A percentile compares a stretch with the other conserved stretches of the same genome.
These are phyloP conservation scores for Agelastica alni DNA, from an alignment of 2,888 invertebrate species.

Conservation along the genomic window DNA sequence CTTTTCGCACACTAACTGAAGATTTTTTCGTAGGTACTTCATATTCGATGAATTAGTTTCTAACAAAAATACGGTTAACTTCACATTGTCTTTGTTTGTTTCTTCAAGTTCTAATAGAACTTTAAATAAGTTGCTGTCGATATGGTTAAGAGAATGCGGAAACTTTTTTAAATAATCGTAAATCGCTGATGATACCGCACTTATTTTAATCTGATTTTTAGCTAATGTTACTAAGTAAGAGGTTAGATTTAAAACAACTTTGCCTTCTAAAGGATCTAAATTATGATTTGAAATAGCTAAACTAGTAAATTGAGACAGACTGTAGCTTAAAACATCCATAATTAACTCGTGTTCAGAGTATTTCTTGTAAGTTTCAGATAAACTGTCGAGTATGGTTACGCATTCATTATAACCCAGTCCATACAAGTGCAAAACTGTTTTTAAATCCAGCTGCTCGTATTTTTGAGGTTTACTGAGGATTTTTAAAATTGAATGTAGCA, in stretches of 20 bases:
- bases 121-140: slow-evolving; percentile 62
- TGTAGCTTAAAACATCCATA: slow-evolving; percentile 36
- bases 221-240: slow-evolving; percentile 34
- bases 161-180: slow-evolving; percentile 64
- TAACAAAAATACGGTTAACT: slow-evolving; percentile 64
- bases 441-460: slow-evolving; percentile 47
- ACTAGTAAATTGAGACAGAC: slow-evolving; percentile 37
- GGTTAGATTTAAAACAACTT: slow-evolving; percentile 35
- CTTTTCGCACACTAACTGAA: slow-evolving; percentile 60
- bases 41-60: slow-evolving; percentile 60
- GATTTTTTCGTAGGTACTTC: slow-evolving; percentile 58
- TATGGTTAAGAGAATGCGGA: slow-evolving; percentile 62
- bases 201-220: slow-evolving; percentile 47
- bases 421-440: slow-evolving; percentile 56
- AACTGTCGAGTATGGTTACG: slow-evolving; percentile 52
- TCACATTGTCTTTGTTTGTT: slow-evolving; percentile 62
- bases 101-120: slow-evolving; percentile 60
- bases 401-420: slow-evolving; percentile 55
- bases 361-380: slow-evolving; percentile 23
- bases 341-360: slow-evolving; percentile 18
- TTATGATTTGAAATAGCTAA: slow-evolving; percentile 25
- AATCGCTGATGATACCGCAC: slow-evolving; percentile 62
- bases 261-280: slow-evolving; percentile 35
- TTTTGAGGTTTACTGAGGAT: slow-evolving; percentile 58
- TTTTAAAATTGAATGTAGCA: slow-evolving; percentile 53